Conservation (phyloP, 2,113 vertebrate species). For the Poeciliopsis retropinna region DNA sequence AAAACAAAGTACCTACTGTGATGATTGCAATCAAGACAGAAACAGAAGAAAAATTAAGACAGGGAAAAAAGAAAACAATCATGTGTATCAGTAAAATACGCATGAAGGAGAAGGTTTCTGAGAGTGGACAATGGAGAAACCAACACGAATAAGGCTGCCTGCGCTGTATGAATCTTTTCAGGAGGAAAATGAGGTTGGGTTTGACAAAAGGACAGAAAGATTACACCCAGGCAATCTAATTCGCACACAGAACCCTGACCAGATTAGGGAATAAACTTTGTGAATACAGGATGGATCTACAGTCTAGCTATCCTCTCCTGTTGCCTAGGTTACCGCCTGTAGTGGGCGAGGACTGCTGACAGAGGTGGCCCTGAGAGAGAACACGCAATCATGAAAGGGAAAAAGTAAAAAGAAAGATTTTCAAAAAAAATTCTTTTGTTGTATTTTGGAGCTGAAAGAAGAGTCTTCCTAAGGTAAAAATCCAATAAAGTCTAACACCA, state of each 20-base stretch:
- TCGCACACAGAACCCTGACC: constrained; percentile 12
- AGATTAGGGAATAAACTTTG: constrained; percentile 30
- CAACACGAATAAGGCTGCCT: neutral
- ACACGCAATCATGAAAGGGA: constrained; percentile 21
- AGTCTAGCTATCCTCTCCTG: constrained; percentile 41
- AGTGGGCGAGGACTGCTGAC: constrained; percentile 36
- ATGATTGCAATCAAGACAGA: constrained; percentile 13
- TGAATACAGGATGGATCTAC: constrained; percentile 29
- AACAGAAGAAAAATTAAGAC: neutral
- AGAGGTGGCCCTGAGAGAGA: constrained; percentile 22
- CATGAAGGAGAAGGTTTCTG: neutral
- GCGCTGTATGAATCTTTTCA: constrained; percentile 2
- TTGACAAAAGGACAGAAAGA: constrained; percentile 16
- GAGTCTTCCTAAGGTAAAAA: neutral
- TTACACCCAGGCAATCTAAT: constrained; percentile 17
- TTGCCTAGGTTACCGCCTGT: constrained; percentile 65
- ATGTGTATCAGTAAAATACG: neutral
- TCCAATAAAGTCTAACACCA: neutral
- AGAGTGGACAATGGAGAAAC: neutral
- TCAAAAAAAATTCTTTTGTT: constrained; percentile 9
- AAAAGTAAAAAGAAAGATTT: constrained; percentile 14
- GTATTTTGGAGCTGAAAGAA: neutral
- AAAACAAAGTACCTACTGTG: constrained; percentile 31
- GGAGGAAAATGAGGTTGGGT: constrained; percentile 47
- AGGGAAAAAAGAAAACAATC: neutral